Conservation (phyloP, 2,797 vertebrate genomes). For the Tenualosa thibaudeaui region DNA sequence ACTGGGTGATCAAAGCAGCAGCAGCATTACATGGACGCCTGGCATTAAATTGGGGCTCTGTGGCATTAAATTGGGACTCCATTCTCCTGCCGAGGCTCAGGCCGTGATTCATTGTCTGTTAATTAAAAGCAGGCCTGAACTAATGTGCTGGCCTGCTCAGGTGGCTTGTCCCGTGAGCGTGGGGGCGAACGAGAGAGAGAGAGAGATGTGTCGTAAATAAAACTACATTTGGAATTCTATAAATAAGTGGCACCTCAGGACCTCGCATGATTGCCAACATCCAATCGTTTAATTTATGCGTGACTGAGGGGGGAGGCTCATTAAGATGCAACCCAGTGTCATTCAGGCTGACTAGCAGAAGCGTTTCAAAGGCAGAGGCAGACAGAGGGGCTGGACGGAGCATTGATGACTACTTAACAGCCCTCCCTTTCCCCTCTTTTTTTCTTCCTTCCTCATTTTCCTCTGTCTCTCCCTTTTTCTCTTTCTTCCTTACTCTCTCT, state of each 20-base stretch:
- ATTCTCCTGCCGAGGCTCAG: neutral
- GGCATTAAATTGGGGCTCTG: slow-evolving; percentile 1
- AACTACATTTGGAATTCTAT: slow-evolving; percentile 76
- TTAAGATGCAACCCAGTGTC: slow-evolving; percentile 77
- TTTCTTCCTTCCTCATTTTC: neutral
- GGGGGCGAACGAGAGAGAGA: slow-evolving; percentile 41
- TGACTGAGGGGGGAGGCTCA: slow-evolving; percentile 74
- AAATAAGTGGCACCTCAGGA: slow-evolving; percentile 74
- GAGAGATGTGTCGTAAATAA: slow-evolving; percentile 70
- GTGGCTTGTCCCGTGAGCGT: slow-evolving; percentile 60
- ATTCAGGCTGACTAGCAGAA: slow-evolving; percentile 72
- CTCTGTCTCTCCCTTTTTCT: neutral
- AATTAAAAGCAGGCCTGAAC: slow-evolving; percentile 71
- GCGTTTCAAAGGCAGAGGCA: slow-evolving; percentile 72
- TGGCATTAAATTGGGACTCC: slow-evolving; percentile 24
- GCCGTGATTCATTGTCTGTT: slow-evolving; percentile 70
- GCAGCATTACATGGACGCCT: slow-evolving; percentile 15
- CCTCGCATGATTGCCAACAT: slow-evolving; percentile 75
- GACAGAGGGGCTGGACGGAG: slow-evolving; percentile 64
- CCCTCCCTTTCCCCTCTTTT: slow-evolving; percentile 21
- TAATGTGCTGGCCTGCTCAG: slow-evolving; percentile 69
- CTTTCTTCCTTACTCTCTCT: neutral
- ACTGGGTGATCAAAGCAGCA: slow-evolving; percentile 17
- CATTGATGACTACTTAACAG: slow-evolving; percentile 49
- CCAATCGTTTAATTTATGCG: slow-evolving; percentile 80